phyloP scores from a whole-genome alignment of 2,113 vertebrate genomes.

The Pandion haliaetus region DNA sequence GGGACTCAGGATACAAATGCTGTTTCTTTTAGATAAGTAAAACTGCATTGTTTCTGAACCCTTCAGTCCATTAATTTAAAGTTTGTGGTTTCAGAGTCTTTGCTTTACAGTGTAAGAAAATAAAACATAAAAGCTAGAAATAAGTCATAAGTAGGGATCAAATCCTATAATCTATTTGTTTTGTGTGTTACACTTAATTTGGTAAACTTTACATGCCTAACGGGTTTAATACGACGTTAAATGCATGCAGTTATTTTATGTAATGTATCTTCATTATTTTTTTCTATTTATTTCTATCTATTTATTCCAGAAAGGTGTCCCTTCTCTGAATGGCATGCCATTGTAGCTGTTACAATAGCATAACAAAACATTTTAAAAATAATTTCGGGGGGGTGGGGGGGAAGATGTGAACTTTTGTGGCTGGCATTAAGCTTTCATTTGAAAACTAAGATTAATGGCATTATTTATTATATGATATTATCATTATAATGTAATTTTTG shows the following conservation, averaged over 20 bases:
- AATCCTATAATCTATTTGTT: not conserved
- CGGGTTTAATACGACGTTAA: not conserved
- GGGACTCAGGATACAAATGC: not conserved
- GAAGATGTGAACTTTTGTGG: not conserved
- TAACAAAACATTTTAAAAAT: not conserved
- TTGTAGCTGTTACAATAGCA: not conserved
- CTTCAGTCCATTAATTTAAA: not conserved
- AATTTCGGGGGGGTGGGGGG: not conserved
- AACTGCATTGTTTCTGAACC: not conserved
- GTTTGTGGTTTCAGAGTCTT: not conserved
- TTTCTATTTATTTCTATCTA: not conserved
- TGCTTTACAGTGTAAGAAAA: not conserved
- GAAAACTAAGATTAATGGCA: not conserved
- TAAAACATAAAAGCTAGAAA: not conserved
- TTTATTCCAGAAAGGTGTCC: not conserved
- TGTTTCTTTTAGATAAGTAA: not conserved
- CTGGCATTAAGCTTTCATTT: not conserved
- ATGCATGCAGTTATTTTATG: not conserved
- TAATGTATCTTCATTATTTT: not conserved
- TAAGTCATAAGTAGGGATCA: not conserved
- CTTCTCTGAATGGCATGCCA: not conserved
- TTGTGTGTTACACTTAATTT: not conserved
- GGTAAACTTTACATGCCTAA: not conserved
- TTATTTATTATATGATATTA: not conserved
- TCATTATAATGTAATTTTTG: not conserved